Evolutionary conservation across 1,140 invertebrate species (phyloP), one percentile per base, ranked within the genome.

Genomic region (Nasonia giraulti): DNA sequence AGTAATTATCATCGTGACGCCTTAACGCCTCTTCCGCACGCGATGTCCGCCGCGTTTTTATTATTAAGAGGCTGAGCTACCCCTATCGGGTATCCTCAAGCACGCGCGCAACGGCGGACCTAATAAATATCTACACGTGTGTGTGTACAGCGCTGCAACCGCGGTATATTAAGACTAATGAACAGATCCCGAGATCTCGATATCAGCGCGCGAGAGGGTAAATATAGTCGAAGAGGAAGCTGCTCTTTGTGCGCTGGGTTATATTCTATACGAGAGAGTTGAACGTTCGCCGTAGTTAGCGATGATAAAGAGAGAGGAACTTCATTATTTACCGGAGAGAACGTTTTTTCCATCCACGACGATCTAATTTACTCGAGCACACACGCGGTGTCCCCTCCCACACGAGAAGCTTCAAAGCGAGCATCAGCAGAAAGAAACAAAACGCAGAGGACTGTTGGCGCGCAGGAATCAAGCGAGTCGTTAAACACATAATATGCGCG

Each of bases 101-200:
- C 33, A 37, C 33, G 33, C 5, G 5, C 33, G 74, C 1, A 27
- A 27, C 44, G 31, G 20, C 40, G n/a, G 17, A 31, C 14, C 17
- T 76, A 37, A 44, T 76, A 76, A 76, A 47, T 76, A 76, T 47
- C 14, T n/a, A 44, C 6, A 20, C 40, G 10, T 76, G 5, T 31
- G 20, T 20, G 33, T 37, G 20, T 10, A 37, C 12, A 8, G 11
- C 5, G 3, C 87, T 86, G 89, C 90, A 90, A 90, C 91, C 55
- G 17, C 55, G 55, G 55, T 62, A 62, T 62, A 62, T 91, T 91
- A 90, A 87, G 87, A 90, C 91, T 91, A 91, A 91, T 91, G 91
- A 91, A 91, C 87, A 90, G 91, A 91, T 91, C 85, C 74, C 87
- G 83, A 88, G 88, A 82, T 87, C 47, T 86, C 66, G 91, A 91